Base-by-base conservation (phyloP, 2,113 vertebrate genomes). In the Trematomus loennbergii region DNA sequence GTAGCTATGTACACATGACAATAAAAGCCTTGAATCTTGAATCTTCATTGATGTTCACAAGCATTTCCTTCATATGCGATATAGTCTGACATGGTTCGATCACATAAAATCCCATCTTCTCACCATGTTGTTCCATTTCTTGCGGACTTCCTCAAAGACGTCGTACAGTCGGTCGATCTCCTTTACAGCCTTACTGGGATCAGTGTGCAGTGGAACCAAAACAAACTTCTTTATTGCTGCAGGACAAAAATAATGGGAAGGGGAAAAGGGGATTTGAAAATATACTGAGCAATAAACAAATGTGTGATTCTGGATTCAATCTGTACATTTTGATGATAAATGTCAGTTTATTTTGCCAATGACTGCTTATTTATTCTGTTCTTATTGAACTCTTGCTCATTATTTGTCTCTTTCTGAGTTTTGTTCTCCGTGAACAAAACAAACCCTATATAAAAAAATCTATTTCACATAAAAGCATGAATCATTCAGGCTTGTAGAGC, bases 81-180 rank as follows among this genome's bases (percentile, higher is more conserved):
- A 36, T 5, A 40, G 22, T 15, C 22, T 13, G 55, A 29, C 10
- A 25, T 29, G 3, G 12, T 58, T 16, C 36, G 36, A 7, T 40
- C 1, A 15, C 16, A 9, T 63, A 2, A 40, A 25, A 12, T 20
- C 5, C 18, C 33, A 3, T 36, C 8, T 29, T 17, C 70, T 73
- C 67, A 94, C 93, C 83, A 0, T 10, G 81, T 89, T 91, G 3
- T 88, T 81, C 90, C 90, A 93, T 20, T 60, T 87, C 7, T 46
- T n/a, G 53, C 36, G 20, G 63, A 93, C 85, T 12, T 89, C 82
- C 54, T 45, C 0, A 9, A 89, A 91, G 67, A 93, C 91, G 18
- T 94, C 88, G 2, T 91, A 87, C 9, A 94, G 91, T 0, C 8
- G 63, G 75, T 94, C 57, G 2, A 94, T 86, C 87, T 94, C 93